Percentiles rank a stretch among this genome's conserved stretches.
Evolutionary conservation across 2,888 invertebrate species (phyloP).

Genomic region (Megamerina dolium): DNA sequence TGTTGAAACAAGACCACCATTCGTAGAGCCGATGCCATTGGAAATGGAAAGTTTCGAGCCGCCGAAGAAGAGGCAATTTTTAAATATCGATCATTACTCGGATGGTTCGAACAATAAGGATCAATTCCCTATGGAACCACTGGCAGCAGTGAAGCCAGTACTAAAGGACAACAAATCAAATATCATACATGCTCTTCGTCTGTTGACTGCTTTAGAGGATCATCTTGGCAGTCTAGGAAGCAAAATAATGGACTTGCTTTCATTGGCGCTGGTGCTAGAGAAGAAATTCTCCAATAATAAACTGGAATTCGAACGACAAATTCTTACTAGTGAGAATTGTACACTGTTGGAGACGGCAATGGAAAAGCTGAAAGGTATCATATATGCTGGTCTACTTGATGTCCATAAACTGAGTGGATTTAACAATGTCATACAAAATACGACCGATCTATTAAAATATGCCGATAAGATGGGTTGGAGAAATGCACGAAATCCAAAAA

Average conservation of each 20-base stretch:
- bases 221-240: constrained; percentile 72
- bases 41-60: background rate
- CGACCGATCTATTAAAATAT: constrained; percentile 18
- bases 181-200: constrained; percentile 60
- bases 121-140: background rate
- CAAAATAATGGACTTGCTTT: constrained; percentile 59
- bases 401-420: constrained; percentile 19
- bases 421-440: constrained; percentile 19
- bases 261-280: constrained; percentile 19
- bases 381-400: constrained; percentile 33
- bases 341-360: constrained; percentile 47
- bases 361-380: constrained; percentile 50
- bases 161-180: constrained; percentile 45
- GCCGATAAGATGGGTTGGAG: constrained; percentile 22
- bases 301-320: constrained; percentile 63
- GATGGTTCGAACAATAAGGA: background rate
- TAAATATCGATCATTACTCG: background rate
- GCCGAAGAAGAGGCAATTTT: background rate
- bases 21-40: background rate
- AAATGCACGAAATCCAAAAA: background rate
- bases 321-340: constrained; percentile 63
- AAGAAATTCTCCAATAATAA: constrained; percentile 52
- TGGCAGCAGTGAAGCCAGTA: background rate
- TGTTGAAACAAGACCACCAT: background rate
- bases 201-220: constrained; percentile 70